Percentiles rank a stretch among this genome's conserved stretches.
phyloP scores from a whole-genome alignment of 1,140 invertebrate species.

The Trigoniulus corallinus region DNA sequence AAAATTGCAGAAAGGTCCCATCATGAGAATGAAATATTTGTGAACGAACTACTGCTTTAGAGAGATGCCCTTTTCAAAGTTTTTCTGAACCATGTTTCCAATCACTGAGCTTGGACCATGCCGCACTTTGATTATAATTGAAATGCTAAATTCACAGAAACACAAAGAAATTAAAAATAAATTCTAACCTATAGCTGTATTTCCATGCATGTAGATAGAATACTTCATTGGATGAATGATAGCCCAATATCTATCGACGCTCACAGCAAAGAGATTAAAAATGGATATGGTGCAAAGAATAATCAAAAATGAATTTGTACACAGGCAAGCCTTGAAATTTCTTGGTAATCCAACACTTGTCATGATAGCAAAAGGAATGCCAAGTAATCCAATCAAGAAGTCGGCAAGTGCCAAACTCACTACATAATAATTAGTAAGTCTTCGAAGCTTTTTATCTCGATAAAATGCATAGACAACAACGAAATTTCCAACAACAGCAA shows the following conservation, averaged over 20 bases:
- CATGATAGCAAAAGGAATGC: slow-evolving; percentile 72
- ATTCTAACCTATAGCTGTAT: slow-evolving; percentile 67
- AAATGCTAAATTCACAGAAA: too few relatives aligned
- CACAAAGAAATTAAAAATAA: too few relatives aligned
- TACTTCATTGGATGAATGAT: slow-evolving; percentile 79
- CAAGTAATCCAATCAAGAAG: slow-evolving; percentile 42
- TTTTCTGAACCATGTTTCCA: too few relatives aligned
- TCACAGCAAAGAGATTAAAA: slow-evolving; percentile 75
- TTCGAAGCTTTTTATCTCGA: slow-evolving; percentile 50
- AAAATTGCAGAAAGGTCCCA: too few relatives aligned
- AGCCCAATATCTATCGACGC: slow-evolving; percentile 80
- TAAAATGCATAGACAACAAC: slow-evolving; percentile 69
- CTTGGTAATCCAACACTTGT: slow-evolving; percentile 53
- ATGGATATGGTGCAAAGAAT: slow-evolving; percentile 83
- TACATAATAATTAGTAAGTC: slow-evolving; percentile 80
- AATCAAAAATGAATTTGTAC: slow-evolving; percentile 68
- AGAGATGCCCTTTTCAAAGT: too few relatives aligned
- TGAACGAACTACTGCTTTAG: too few relatives aligned
- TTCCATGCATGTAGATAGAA: slow-evolving; percentile 63
- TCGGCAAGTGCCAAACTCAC: slow-evolving; percentile 72
- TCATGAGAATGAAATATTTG: too few relatives aligned
- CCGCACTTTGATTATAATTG: too few relatives aligned
- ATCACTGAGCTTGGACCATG: too few relatives aligned
- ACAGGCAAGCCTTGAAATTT: slow-evolving; percentile 61
- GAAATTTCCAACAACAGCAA: slow-evolving; percentile 63